Evolutionary conservation across 1,140 invertebrate species (phyloP).

Genomic region (Procambarus clarkii): DNA sequence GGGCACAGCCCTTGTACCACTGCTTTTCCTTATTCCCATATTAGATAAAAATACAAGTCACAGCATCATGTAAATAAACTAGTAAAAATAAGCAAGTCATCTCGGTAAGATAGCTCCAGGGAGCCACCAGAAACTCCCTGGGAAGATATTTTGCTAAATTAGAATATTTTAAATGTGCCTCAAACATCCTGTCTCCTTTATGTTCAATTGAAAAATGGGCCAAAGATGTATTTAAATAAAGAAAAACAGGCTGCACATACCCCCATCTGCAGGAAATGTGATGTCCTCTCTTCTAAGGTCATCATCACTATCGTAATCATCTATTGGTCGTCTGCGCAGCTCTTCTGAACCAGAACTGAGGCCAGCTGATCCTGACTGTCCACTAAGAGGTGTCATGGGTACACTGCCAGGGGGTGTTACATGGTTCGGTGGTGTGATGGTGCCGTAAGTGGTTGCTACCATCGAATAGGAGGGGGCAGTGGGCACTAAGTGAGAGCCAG

Average conservation of each 20-base stretch:
- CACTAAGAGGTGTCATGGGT: conserved; percentile 64
- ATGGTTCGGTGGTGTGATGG: conserved; percentile 69
- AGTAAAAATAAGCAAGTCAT: too few relatives aligned
- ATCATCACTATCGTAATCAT: conserved; percentile 91
- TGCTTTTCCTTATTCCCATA: too few relatives aligned
- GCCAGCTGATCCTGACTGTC: conserved; percentile 67
- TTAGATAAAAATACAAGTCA: too few relatives aligned
- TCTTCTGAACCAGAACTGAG: conserved; percentile 67
- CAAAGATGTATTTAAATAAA: neutral
- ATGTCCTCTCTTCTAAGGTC: conserved; percentile 91
- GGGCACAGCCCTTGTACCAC: too few relatives aligned
- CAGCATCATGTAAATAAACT: too few relatives aligned
- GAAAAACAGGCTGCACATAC: conserved; percentile 34
- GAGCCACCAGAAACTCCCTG: too few relatives aligned
- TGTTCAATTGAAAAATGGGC: too few relatives aligned
- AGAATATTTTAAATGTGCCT: too few relatives aligned
- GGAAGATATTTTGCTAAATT: too few relatives aligned
- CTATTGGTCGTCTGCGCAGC: conserved; percentile 80
- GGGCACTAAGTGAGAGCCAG: conserved; percentile 49
- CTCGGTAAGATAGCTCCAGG: too few relatives aligned
- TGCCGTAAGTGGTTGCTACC: conserved; percentile 64
- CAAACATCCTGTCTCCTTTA: too few relatives aligned
- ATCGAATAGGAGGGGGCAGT: conserved; percentile 76
- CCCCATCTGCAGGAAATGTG: conserved; percentile 80
- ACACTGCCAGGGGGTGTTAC: conserved; percentile 70